Conservation (phyloP, 2,113 vertebrate species). For the Hypanus sabinus region DNA sequence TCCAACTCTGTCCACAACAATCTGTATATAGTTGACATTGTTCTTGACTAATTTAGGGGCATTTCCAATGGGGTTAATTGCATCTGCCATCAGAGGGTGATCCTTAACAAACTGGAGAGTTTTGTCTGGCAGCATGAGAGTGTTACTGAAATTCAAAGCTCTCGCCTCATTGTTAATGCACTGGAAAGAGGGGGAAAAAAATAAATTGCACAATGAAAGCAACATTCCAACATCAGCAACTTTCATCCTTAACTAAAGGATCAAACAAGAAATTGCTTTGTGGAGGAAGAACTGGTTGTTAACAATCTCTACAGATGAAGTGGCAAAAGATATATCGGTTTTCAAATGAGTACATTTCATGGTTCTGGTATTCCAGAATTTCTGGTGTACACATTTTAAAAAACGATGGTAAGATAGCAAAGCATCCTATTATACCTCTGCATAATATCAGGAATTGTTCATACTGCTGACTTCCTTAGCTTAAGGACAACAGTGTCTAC, state of each 20-base stretch:
- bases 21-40: conserved; percentile 86
- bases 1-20: conserved; percentile 77
- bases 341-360: neutral
- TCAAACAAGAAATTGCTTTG: neutral
- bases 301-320: neutral
- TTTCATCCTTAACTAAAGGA: neutral
- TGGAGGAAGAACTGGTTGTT: neutral
- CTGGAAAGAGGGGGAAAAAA: conserved; percentile 49
- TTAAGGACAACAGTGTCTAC: neutral
- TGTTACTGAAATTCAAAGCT: conserved; percentile 72
- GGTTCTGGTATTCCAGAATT: neutral
- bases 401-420: neutral
- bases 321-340: neutral
- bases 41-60: conserved; percentile 73
- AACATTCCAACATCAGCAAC: neutral
- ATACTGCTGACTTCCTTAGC: neutral
- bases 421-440: neutral
- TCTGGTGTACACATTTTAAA: neutral
- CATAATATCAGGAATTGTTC: neutral
- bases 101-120: conserved; percentile 91
- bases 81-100: conserved; percentile 90
- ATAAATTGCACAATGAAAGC: neutral
- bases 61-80: conserved; percentile 72
- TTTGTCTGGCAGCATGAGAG: conserved; percentile 83
- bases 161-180: conserved; percentile 76